Evolutionary conservation across 2,888 invertebrate genomes (phyloP), one percentile per base, ranked within the genome.

Genomic region (Ophion costatus): DNA sequence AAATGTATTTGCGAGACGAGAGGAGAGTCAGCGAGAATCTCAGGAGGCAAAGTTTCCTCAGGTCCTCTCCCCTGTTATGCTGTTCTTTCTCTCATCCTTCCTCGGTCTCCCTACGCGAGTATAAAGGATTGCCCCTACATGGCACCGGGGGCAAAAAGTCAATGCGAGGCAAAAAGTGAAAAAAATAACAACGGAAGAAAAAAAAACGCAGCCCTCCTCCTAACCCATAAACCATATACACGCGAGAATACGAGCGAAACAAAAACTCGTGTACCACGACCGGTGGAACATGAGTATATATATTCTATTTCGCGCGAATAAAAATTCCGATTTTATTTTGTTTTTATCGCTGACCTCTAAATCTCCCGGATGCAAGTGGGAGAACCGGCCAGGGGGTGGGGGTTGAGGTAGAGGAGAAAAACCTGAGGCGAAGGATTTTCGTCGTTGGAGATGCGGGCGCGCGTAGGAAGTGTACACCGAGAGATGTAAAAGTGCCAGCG

Each of bases 261-360:
- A 82, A 71, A 81, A 82, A 80, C 76, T 56, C 64, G 79, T 82
- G 75, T 82, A 76, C 75, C 70, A 51, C 76, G 59, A 45, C 20
- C 38, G 24, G n/a, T 38, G 45, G 66, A 80, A 80, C 80, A 66
- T 56, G 75, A 79, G 85, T 91, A 45, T 14, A 14, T 45, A 45
- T 45, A 92, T 92, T 92, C 93, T 91, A 92, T 92, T 92, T 92
- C 89, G 91, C 88, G 89, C 89, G 89, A 90, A 89, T 91, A 90
- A 91, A 92, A 91, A 91, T 92, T 91, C 90, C 90, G 90, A 91
- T 91, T 90, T 89, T 89, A 89, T 88, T 87, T 86, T 81, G 70
- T 85, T 84, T 85, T 83, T 87, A 87, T 84, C 83, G 86, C 86
- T 87, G 82, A 86, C 87, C 85, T 85, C 84, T 87, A 87, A 87